These are phyloP conservation scores for Cheilosia grossa DNA, from an alignment of 2,888 invertebrate species.

Conservation along the genomic window DNA sequence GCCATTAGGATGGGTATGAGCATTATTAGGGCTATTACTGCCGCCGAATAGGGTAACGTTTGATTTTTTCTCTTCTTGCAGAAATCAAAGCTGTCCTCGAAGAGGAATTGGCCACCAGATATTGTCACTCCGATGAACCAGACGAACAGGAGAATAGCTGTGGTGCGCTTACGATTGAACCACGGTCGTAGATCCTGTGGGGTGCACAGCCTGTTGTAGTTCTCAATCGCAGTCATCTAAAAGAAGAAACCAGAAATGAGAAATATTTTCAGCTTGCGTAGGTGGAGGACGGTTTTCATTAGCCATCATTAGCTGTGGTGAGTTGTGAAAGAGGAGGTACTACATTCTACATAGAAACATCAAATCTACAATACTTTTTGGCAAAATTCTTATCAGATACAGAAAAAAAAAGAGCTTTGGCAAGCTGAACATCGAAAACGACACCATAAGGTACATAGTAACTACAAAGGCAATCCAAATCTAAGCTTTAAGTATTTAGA, in stretches of 20 bases:
- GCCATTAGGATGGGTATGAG: constrained; percentile 85
- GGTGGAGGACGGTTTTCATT: background rate
- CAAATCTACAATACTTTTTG: constrained; percentile 34
- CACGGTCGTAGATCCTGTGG: constrained; percentile 82
- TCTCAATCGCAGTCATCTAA: constrained; percentile 86
- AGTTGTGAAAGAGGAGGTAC: background rate
- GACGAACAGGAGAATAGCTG: constrained; percentile 84
- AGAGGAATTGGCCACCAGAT: constrained; percentile 86
- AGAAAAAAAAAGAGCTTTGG: too few relatives aligned
- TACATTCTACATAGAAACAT: constrained; percentile 10
- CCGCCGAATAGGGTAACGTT: constrained; percentile 85
- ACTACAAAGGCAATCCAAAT: too few relatives aligned
- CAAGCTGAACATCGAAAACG: too few relatives aligned
- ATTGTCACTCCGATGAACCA: constrained; percentile 85
- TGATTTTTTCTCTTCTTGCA: constrained; percentile 85
- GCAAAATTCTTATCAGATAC: constrained; percentile 19
- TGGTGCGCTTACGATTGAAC: constrained; percentile 82
- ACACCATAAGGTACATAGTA: too few relatives aligned
- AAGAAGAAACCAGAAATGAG: constrained; percentile 41
- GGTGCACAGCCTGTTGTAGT: constrained; percentile 87
- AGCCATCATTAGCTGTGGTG: constrained; percentile 26
- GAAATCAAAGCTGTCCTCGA: constrained; percentile 87
- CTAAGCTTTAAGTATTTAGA: too few relatives aligned
- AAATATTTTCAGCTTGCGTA: background rate
- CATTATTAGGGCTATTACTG: constrained; percentile 85